Conservation (phyloP, 2,113 vertebrate species). For the Elgaria multicarinata region DNA sequence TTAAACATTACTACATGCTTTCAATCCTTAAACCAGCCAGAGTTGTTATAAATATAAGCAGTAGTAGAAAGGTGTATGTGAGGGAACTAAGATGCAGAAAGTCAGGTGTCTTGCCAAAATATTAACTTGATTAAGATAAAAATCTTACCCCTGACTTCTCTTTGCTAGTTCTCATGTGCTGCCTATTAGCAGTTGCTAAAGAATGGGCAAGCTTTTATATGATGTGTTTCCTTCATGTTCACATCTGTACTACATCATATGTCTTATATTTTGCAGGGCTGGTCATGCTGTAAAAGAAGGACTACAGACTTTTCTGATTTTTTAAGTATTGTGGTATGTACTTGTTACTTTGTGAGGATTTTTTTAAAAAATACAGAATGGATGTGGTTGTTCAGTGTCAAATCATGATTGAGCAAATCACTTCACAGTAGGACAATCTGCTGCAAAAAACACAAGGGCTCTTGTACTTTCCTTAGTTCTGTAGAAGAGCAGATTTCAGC, state of each 20-base stretch:
- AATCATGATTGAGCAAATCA: neutral
- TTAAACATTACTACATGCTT: neutral
- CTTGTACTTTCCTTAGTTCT: neutral
- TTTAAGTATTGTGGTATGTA: constrained; percentile 92
- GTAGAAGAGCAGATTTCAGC: neutral
- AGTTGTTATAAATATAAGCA: neutral
- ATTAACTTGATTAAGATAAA: neutral
- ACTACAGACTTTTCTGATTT: constrained; percentile 99
- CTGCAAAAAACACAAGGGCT: neutral
- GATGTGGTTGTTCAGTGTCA: neutral
- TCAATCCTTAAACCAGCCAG: neutral
- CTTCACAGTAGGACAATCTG: neutral
- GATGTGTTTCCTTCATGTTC: no score
- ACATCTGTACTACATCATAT: neutral
- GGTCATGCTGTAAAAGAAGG: constrained; percentile 97
- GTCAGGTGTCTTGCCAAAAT: neutral
- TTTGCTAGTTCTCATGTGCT: neutral
- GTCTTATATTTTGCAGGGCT: constrained; percentile 82
- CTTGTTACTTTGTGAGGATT: neutral
- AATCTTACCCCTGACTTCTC: neutral
- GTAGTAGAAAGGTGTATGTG: neutral
- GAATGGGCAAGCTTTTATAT: no score
- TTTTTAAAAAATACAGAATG: neutral
- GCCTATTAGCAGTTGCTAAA: neutral
- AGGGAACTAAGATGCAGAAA: neutral